These are phyloP conservation scores for Tachystola acroxantha DNA, from an alignment of 2,888 invertebrate genomes.

Conservation along the genomic window DNA sequence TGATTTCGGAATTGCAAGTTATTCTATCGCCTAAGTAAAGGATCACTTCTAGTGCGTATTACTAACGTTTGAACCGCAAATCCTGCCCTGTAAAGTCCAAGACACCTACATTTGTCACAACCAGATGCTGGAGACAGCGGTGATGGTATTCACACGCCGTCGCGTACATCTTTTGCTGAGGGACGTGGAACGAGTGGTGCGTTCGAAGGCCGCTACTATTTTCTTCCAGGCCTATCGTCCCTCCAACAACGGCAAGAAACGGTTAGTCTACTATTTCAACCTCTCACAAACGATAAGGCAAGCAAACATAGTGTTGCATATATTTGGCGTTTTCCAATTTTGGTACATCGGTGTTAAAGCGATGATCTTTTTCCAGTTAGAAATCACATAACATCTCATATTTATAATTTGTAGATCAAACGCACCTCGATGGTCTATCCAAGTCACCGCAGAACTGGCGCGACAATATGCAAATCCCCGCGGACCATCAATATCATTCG, in stretches of 20 bases:
- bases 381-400: too few relatives aligned
- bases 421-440: conserved; percentile 43
- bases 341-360: too few relatives aligned
- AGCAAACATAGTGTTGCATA: too few relatives aligned
- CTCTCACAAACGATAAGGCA: too few relatives aligned
- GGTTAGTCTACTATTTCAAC: conserved; percentile 21
- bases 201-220: conserved; percentile 31
- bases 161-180: conserved; percentile 47
- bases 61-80: too few relatives aligned
- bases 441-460: conserved; percentile 40
- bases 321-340: too few relatives aligned
- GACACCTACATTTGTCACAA: too few relatives aligned
- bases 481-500: conserved; percentile 39
- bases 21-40: too few relatives aligned
- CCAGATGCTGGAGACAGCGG: conserved; percentile 51
- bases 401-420: conserved; percentile 25
- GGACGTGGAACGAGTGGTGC: conserved; percentile 46
- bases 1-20: too few relatives aligned
- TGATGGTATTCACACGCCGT: conserved; percentile 56
- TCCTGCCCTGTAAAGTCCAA: too few relatives aligned
- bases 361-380: too few relatives aligned
- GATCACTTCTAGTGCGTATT: too few relatives aligned
- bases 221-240: conserved; percentile 51
- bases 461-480: conserved; percentile 25
- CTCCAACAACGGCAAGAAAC: conserved; percentile 25